Evolutionary conservation across 2,888 invertebrate species (phyloP).

Genomic region (Synergus umbraculus): DNA sequence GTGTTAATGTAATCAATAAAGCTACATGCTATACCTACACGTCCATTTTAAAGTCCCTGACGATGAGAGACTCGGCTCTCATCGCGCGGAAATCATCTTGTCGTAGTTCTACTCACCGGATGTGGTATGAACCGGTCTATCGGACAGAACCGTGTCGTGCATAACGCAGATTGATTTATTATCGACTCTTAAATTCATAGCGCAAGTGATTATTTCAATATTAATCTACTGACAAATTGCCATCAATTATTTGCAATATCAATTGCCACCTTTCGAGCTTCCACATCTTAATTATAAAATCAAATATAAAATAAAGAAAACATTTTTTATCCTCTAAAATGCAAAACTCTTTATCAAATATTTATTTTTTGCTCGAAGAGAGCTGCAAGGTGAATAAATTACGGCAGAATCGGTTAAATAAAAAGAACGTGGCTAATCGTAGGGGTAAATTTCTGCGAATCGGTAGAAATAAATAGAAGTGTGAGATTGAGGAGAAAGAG

Average conservation of each 20-base stretch:
- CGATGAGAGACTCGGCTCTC: conserved; percentile 33
- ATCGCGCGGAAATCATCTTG: conserved; percentile 50
- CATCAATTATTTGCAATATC: not conserved
- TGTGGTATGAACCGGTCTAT: conserved; percentile 40
- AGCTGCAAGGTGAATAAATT: not conserved
- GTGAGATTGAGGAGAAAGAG: conserved; percentile 44
- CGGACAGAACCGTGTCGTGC: conserved; percentile 25
- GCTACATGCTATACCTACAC: conserved; percentile 34
- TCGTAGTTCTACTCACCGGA: conserved; percentile 50
- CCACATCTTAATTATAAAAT: not conserved
- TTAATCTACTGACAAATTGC: conserved; percentile 1
- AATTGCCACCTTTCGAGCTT: not conserved
- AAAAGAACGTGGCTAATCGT: conserved; percentile 3
- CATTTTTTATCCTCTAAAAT: not conserved
- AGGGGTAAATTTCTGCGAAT: conserved; percentile 21
- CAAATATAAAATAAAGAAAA: not conserved
- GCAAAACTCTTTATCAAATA: not conserved
- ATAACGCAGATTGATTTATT: conserved; percentile 35
- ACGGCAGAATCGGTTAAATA: not conserved
- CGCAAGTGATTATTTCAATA: conserved; percentile 25
- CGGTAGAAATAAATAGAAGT: conserved; percentile 42
- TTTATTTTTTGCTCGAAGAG: not conserved
- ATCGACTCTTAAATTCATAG: conserved; percentile 17
- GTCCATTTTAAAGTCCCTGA: conserved; percentile 24
- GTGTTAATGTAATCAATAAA: conserved; percentile 40